A percentile compares a stretch with the other conserved stretches of the same genome.
phyloP scores from a whole-genome alignment of 2,113 vertebrate species.

The Poeciliopsis retropinna region DNA sequence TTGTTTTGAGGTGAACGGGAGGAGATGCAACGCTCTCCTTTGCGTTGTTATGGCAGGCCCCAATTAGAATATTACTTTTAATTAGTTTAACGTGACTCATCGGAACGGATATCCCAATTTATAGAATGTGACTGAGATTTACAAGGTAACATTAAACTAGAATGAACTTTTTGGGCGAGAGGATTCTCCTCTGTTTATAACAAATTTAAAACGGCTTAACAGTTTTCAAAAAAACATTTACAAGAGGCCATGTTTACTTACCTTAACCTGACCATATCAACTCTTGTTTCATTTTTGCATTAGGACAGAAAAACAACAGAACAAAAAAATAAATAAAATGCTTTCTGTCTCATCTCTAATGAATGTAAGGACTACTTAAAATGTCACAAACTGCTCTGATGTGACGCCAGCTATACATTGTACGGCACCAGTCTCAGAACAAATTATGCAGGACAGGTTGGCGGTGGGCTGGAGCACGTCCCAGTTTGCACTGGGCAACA shows the following conservation, averaged over 20 bases:
- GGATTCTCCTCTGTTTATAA: not conserved
- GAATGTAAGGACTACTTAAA: not conserved
- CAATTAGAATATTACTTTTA: too few species aligned
- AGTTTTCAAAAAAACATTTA: too few species aligned
- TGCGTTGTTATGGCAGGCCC: too few species aligned
- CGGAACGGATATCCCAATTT: too few species aligned
- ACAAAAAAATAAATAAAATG: not conserved
- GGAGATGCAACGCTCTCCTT: too few species aligned
- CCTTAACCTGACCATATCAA: not conserved
- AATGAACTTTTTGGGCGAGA: too few species aligned
- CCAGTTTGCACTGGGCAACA: constrained; percentile 21
- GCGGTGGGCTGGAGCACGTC: constrained; percentile 25
- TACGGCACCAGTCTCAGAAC: not conserved
- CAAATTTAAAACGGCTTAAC: not conserved
- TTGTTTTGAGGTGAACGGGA: too few species aligned
- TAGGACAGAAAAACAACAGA: not conserved
- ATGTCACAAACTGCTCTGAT: not conserved
- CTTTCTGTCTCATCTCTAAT: not conserved
- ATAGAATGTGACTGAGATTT: too few species aligned
- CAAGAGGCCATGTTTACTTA: not conserved
- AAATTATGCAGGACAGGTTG: constrained; percentile 26
- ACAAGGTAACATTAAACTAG: too few species aligned
- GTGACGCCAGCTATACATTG: not conserved
- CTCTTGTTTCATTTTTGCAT: not conserved
- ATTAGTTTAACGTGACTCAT: too few species aligned